Evolutionary conservation across 2,888 invertebrate genomes (phyloP), one percentile per base, ranked within the genome.

Genomic region (Ormia ochracea): DNA sequence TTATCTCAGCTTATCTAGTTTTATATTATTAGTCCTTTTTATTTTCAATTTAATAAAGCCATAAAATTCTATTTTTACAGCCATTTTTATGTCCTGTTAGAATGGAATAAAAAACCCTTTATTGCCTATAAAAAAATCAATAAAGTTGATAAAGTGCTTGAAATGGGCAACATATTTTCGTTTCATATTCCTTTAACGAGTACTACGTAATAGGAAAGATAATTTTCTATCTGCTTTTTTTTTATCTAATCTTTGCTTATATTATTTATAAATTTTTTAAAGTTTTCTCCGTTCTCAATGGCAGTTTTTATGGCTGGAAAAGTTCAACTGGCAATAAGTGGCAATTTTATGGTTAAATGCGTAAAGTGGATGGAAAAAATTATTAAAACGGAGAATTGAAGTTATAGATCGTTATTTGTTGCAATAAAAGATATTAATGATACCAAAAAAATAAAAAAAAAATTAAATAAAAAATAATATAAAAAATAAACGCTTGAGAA

Each of bases 341-440:
- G 73, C 79, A 79, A 81, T 82, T 82, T 81, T 79, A 79, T 79
- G 79, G 75, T 75, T 75, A 75, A 73, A 75, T 82, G 77, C 68
- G 59, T 75, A 56, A 33, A 31, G 36, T 17, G 23, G 33, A 41
- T 43, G 4, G 45, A 45, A 14, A 45, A 23, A 14, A 36, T 48
- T 36, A 17, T 59, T n/a, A 48, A 10, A 23, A 54, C 33, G 43
- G n/a, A n/a, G 23, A 38, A 43, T 26, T 36, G 50, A 36, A 36
- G 14, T 3, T 26, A 17, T 19, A 58, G 28, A 48, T 48, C n/a
- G 4, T 10, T 23, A 10, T 23, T 48, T 23, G 19, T 12, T 12
- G 19, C 19, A 9, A 3, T n/a, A n/a, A n/a, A n/a, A n/a, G n/a
- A n/a, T n/a, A n/a, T n/a, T n/a, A n/a, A n/a, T n/a, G n/a, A n/a